These are phyloP conservation scores for Chionodraco myersi DNA, from an alignment of 2,113 vertebrate species.

Conservation along the genomic window DNA sequence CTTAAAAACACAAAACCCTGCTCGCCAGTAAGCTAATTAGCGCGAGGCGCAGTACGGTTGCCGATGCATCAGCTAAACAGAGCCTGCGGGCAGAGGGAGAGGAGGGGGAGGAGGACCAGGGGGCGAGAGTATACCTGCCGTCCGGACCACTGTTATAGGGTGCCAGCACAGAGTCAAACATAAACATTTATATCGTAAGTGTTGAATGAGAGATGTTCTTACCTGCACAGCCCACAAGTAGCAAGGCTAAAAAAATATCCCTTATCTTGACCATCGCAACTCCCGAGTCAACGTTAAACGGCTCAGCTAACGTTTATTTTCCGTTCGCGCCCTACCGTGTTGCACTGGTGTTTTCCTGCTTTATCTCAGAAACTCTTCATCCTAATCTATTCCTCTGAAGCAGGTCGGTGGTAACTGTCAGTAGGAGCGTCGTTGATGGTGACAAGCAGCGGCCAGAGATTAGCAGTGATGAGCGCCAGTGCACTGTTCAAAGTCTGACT, in stretches of 20 bases:
- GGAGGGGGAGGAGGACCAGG: conserved; percentile 55
- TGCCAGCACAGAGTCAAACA: neutral
- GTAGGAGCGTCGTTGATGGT: conserved; percentile 20
- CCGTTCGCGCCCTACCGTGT: conserved; percentile 39
- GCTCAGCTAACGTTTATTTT: conserved; percentile 50
- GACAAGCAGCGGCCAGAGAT: conserved; percentile 59
- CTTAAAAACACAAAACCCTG: neutral
- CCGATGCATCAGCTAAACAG: conserved; percentile 61
- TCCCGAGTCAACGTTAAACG: conserved; percentile 74
- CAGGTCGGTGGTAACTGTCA: conserved; percentile 41
- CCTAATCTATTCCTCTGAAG: conserved; percentile 35
- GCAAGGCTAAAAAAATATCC: conserved; percentile 88
- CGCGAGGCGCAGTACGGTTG: conserved; percentile 55
- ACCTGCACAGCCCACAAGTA: conserved; percentile 91
- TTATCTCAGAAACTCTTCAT: conserved; percentile 60
- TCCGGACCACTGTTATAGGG: conserved; percentile 30
- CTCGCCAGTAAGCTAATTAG: conserved; percentile 66
- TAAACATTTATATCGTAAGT: neutral
- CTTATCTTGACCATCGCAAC: conserved; percentile 89
- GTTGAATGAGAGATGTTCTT: conserved; percentile 55
- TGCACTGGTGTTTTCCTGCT: conserved; percentile 21
- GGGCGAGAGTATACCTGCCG: conserved; percentile 43
- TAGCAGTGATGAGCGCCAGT: conserved; percentile 83
- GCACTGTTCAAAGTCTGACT: conserved; percentile 89
- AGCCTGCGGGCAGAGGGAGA: conserved; percentile 55